Evolutionary conservation across 1,140 invertebrate species (phyloP).

Genomic region (Anthonomus grandis): DNA sequence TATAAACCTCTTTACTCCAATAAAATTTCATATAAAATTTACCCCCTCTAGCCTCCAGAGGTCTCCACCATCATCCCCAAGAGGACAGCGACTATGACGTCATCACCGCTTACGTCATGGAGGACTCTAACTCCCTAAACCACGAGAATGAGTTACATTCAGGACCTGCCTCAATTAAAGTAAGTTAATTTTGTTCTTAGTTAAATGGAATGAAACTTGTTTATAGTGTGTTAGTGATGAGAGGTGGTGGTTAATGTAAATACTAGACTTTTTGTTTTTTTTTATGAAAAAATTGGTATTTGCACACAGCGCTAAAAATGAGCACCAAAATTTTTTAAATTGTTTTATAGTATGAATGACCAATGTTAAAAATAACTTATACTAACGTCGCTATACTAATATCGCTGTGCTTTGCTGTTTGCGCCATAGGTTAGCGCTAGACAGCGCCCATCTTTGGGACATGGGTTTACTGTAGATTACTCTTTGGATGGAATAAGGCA

Average conservation of each 20-base stretch:
- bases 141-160: constrained; percentile 71
- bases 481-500: constrained; percentile 50
- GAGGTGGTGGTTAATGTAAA: neutral
- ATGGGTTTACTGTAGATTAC: constrained; percentile 51
- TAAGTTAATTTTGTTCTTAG: constrained; percentile 47
- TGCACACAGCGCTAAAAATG: too few relatives aligned
- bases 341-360: too few relatives aligned
- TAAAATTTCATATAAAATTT: constrained; percentile 1
- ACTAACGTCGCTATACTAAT: constrained; percentile 35
- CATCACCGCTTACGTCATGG: constrained; percentile 69
- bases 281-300: too few relatives aligned
- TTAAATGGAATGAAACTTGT: neutral
- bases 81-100: constrained; percentile 85
- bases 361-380: too few relatives aligned
- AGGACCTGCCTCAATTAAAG: constrained; percentile 78
- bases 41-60: constrained; percentile 35
- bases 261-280: too few relatives aligned
- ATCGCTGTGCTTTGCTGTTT: constrained; percentile 38
- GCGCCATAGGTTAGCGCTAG: constrained; percentile 49
- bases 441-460: constrained; percentile 48
- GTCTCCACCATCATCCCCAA: constrained; percentile 50
- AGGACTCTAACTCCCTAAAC: constrained; percentile 82
- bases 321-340: too few relatives aligned
- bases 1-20: too few relatives aligned
- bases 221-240: too few relatives aligned